Percentiles rank a stretch among this genome's conserved stretches.
Conservation (phyloP, 53 echinoderm and acorn worm species). For the Hippasteria phrygiana region DNA sequence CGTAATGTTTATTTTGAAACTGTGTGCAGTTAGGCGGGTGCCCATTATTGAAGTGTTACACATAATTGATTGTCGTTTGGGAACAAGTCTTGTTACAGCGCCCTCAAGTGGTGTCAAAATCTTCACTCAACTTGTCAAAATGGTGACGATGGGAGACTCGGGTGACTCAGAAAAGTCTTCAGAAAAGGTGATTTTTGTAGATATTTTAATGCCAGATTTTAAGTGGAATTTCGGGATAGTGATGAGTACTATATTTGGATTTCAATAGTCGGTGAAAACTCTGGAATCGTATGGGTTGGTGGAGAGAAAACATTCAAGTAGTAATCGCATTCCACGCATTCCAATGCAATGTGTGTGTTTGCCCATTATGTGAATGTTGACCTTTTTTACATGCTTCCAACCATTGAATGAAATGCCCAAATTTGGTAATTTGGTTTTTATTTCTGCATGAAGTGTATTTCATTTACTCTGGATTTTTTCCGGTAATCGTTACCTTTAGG, state of each 20-base stretch:
- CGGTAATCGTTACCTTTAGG: no score
- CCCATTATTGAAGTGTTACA: not conserved
- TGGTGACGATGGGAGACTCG: conserved; percentile 31
- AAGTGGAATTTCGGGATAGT: not conserved
- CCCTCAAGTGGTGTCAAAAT: conserved; percentile 32
- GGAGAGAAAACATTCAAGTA: not conserved
- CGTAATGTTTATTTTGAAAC: conserved; percentile 28
- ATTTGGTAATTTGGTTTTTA: no score
- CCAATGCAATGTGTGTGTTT: conserved; percentile 26
- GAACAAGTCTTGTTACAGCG: conserved; percentile 9
- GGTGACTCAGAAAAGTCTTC: conserved; percentile 13
- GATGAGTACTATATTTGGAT: no score
- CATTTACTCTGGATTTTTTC: no score
- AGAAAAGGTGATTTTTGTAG: conserved; percentile 32
- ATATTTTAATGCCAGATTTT: not conserved
- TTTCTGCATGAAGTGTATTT: no score
- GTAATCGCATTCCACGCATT: conserved; percentile 55
- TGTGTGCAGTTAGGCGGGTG: not conserved
- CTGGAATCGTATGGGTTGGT: not conserved
- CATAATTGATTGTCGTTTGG: not conserved
- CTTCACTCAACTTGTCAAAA: not conserved
- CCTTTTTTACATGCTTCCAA: not conserved
- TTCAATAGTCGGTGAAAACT: not conserved
- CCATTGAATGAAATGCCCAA: no score
- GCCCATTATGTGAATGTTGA: not conserved